Evolutionary conservation across 2,797 vertebrate species (phyloP).

Genomic region (Amazonetta brasiliensis): DNA sequence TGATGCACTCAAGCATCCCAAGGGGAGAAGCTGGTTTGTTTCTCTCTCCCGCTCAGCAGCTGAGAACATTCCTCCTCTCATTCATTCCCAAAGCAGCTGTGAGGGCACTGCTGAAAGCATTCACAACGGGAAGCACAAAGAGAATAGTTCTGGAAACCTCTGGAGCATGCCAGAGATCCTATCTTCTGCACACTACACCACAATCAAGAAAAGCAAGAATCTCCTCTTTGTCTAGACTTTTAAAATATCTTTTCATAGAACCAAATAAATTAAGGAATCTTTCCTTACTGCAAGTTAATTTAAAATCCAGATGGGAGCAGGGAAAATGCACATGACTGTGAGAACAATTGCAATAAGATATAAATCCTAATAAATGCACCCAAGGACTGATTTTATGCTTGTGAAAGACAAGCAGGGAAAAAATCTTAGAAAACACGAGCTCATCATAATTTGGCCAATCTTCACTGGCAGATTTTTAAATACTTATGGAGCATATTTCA

Average conservation of each 20-base stretch:
- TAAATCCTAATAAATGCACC: neutral
- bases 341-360: neutral
- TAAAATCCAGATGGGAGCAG: neutral
- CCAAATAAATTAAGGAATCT: neutral
- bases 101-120: neutral
- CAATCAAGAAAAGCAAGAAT: neutral
- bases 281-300: neutral
- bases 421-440: neutral
- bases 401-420: neutral
- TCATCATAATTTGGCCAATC: neutral
- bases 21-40: neutral
- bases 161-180: neutral
- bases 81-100: neutral
- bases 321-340: neutral
- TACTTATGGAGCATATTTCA: neutral
- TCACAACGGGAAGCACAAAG: fast-evolving
- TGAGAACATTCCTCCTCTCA: neutral
- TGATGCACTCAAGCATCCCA: neutral
- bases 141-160: neutral
- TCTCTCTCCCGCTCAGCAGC: neutral
- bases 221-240: neutral
- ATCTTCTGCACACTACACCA: neutral
- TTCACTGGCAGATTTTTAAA: neutral
- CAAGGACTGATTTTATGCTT: neutral
- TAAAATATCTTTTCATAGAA: neutral